phyloP scores from a whole-genome alignment of 53 echinoderm and acorn worm genomes.

The Mesocentrotus franciscanus region DNA sequence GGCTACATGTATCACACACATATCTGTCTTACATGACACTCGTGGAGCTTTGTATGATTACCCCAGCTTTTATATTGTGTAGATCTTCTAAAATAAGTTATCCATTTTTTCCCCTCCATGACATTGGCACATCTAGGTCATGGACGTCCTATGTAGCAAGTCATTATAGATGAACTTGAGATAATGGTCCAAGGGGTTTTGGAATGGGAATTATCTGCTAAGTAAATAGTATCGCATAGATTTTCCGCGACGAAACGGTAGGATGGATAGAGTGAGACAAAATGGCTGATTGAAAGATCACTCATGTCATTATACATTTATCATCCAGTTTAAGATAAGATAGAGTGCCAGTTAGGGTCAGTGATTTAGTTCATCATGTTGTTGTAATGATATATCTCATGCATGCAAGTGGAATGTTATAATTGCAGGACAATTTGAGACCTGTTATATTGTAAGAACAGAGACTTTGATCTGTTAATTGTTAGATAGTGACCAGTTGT shows the following conservation, averaged over 20 bases:
- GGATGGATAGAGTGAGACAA: constrained; percentile 50
- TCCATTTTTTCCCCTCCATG: not conserved
- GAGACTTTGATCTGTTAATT: too few relatives aligned
- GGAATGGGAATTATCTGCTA: constrained; percentile 7
- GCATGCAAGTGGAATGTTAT: too few relatives aligned
- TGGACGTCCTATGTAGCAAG: not conserved
- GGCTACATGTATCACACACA: too few relatives aligned
- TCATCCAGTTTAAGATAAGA: constrained; percentile 10
- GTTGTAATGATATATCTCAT: too few relatives aligned
- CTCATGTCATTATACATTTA: constrained; percentile 12
- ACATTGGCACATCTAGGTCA: not conserved
- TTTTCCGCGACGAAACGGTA: constrained; percentile 21
- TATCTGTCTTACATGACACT: too few relatives aligned
- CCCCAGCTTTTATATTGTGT: not conserved
- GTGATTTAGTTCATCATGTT: not conserved
- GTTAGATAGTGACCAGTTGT: too few relatives aligned
- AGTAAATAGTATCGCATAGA: constrained; percentile 15
- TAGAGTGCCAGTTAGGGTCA: not conserved
- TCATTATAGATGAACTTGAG: not conserved
- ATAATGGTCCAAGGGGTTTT: not conserved
- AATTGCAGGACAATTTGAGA: too few relatives aligned
- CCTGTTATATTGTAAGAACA: too few relatives aligned
- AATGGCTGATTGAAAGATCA: constrained; percentile 47
- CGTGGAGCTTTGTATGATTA: too few relatives aligned
- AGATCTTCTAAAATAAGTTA: not conserved